Conservation (phyloP, 2,797 vertebrate genomes). For the Dallia pectoralis region DNA sequence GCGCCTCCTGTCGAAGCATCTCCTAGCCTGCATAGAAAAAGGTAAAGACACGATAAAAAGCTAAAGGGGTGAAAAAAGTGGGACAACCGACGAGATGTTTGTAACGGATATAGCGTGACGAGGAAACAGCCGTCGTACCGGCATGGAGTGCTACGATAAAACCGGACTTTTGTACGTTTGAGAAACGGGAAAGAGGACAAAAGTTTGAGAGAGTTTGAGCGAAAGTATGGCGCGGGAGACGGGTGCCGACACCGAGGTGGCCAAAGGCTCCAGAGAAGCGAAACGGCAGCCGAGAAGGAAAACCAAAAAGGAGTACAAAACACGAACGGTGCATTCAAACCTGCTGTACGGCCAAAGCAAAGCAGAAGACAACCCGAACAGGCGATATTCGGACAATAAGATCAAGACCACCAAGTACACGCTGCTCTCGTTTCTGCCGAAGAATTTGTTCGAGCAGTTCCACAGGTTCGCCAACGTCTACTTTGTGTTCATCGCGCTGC, state of each 20-base stretch:
- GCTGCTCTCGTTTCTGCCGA: slow-evolving; percentile 90
- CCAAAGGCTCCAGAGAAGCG: slow-evolving; percentile 55
- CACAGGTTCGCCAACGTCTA: slow-evolving; percentile 96
- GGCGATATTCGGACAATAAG: slow-evolving; percentile 81
- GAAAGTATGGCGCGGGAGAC: slow-evolving; percentile 70
- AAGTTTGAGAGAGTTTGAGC: slow-evolving; percentile 65
- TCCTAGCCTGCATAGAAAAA: slow-evolving; percentile 50
- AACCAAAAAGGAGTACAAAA: slow-evolving; percentile 78
- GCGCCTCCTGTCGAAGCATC: slow-evolving; percentile 67
- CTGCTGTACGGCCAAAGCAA: slow-evolving; percentile 67
- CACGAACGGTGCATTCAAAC: slow-evolving; percentile 82
- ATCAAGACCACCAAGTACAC: slow-evolving; percentile 98
- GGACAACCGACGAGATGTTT: slow-evolving; percentile 57
- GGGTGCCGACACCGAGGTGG: slow-evolving; percentile 60
- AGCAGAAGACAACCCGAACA: slow-evolving; percentile 73
- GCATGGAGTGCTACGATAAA: slow-evolving; percentile 66
- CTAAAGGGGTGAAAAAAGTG: slow-evolving; percentile 32
- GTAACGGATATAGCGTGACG: slow-evolving; percentile 49
- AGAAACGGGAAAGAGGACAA: slow-evolving; percentile 44
- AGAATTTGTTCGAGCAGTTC: slow-evolving; percentile 97
- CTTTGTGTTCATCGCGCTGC: slow-evolving; percentile 93
- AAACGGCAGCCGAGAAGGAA: slow-evolving; percentile 75
- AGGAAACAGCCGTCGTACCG: slow-evolving; percentile 3
- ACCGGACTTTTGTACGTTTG: slow-evolving; percentile 31
- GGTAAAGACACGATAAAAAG: slow-evolving; percentile 53